Conservation (phyloP, 2,888 invertebrate genomes). For the Graphium colonna region DNA sequence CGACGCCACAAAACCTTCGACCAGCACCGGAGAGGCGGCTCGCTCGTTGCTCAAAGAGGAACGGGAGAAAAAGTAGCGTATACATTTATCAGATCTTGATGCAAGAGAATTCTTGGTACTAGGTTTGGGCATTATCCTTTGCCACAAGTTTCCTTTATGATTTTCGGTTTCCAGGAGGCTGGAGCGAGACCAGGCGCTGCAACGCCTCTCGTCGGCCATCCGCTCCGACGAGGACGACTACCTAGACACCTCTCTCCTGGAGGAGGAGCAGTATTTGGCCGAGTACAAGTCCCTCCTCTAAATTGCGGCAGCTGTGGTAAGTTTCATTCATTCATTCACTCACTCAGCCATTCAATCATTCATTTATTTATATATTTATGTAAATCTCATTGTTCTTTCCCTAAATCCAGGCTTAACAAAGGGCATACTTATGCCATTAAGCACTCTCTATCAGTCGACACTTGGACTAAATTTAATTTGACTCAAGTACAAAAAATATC, state of each 20-base stretch:
- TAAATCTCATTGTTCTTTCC: too few relatives aligned
- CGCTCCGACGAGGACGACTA: slow-evolving; percentile 85
- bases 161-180: slow-evolving; percentile 38
- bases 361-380: too few relatives aligned
- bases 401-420: too few relatives aligned
- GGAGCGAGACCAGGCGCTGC: slow-evolving; percentile 78
- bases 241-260: slow-evolving; percentile 84
- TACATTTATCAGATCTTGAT: background rate
- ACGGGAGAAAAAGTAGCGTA: slow-evolving; percentile 11
- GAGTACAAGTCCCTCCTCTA: slow-evolving; percentile 83
- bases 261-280: slow-evolving; percentile 84
- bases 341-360: too few relatives aligned
- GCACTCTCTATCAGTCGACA: too few relatives aligned
- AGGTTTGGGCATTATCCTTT: too few relatives aligned
- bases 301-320: slow-evolving; percentile 15
- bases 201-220: slow-evolving; percentile 80
- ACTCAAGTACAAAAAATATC: too few relatives aligned
- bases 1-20: slow-evolving; percentile 45
- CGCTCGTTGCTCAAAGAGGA: slow-evolving; percentile 33
- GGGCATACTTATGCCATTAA: too few relatives aligned
- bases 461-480: too few relatives aligned
- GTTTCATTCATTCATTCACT: too few relatives aligned
- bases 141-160: background rate
- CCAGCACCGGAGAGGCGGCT: slow-evolving; percentile 37
- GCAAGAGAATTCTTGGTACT: too few relatives aligned